phyloP scores from a whole-genome alignment of 2,113 vertebrate species.

The Actenoides lindsayi region DNA sequence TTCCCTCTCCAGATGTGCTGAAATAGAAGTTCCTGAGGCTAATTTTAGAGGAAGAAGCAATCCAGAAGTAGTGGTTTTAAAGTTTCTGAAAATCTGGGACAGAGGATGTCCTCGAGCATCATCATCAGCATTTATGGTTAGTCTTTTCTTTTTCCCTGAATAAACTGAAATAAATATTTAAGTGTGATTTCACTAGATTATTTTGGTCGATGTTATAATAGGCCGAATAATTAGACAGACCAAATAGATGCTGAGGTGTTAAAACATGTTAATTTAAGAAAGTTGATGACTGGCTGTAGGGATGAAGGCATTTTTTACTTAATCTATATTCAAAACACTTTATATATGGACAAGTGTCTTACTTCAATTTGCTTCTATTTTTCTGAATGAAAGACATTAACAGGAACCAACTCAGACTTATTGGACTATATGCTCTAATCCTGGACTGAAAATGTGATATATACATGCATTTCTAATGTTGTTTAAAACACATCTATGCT shows the following conservation, averaged over 20 bases:
- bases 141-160: not conserved
- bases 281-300: not conserved
- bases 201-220: not conserved
- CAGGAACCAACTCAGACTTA: not conserved
- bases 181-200: not conserved
- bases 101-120: not conserved
- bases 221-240: not conserved
- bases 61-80: not conserved
- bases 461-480: not conserved
- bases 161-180: not conserved
- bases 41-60: not conserved
- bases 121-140: not conserved
- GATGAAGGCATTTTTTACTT: not conserved
- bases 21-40: not conserved
- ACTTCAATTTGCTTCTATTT: not conserved
- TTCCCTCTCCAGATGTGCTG: not conserved
- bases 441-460: not conserved
- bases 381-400: not conserved
- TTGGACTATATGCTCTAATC: not conserved
- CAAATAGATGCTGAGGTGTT: not conserved
- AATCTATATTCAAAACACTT: not conserved
- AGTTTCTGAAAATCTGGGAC: not conserved
- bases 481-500: not conserved
- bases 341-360: not conserved
- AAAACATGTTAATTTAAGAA: not conserved